Conservation (phyloP, 2,797 vertebrate genomes). For the Dendrocincla tyrannina region DNA sequence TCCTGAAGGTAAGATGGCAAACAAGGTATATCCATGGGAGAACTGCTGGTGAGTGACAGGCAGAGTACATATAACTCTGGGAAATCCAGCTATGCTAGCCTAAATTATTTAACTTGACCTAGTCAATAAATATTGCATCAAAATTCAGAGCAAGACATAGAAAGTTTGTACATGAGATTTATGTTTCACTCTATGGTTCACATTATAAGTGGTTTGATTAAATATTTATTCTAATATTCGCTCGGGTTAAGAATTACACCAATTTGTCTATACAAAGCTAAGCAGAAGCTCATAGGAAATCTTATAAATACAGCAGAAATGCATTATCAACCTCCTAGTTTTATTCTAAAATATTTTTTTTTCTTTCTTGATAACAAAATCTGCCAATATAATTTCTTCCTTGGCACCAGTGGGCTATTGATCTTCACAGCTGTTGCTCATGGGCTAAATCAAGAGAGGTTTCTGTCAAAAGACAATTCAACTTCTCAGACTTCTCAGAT, state of each 20-base stretch:
- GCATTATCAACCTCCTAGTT: not conserved
- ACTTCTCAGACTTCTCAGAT: not conserved
- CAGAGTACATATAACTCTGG: not conserved
- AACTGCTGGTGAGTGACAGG: not conserved
- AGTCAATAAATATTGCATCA: constrained; percentile 65
- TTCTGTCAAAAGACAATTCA: not conserved
- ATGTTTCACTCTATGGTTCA: constrained; percentile 59
- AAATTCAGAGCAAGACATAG: constrained; percentile 52
- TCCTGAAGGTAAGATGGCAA: not conserved
- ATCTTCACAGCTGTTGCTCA: constrained; percentile 24
- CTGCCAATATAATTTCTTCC: constrained; percentile 9
- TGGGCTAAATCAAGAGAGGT: not conserved
- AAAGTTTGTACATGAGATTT: constrained; percentile 69
- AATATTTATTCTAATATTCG: constrained; percentile 73
- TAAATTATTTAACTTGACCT: constrained; percentile 49
- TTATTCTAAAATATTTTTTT: not conserved
- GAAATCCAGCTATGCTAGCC: constrained; percentile 25
- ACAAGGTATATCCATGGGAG: not conserved
- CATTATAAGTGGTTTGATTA: constrained; percentile 64
- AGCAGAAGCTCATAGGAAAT: constrained; percentile 7
- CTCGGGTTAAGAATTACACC: constrained; percentile 57
- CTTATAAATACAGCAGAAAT: constrained; percentile 8
- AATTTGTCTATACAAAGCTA: constrained; percentile 34
- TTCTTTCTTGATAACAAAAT: not conserved
- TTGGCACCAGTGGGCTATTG: not conserved